phyloP scores from a whole-genome alignment of 2,888 invertebrate species.

The Cantharis flavilabris region DNA sequence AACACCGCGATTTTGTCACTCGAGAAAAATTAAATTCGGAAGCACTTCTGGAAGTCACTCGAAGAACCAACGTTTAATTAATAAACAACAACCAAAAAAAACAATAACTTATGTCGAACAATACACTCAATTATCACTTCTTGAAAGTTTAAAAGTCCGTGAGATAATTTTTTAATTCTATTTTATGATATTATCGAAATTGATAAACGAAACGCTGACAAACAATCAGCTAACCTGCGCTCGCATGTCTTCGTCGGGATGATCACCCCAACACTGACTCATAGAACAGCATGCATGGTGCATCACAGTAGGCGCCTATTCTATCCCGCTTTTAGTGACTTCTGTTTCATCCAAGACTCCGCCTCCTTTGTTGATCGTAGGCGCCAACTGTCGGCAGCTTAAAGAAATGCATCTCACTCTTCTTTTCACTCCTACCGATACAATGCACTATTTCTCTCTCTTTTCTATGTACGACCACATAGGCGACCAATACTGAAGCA shows the following conservation, averaged over 20 bases:
- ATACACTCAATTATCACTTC: constrained; percentile 23
- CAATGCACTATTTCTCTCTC: constrained; percentile 32
- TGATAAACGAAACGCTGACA: constrained; percentile 34
- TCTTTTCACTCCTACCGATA: constrained; percentile 57
- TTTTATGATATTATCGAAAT: constrained; percentile 27
- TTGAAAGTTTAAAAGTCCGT: constrained; percentile 32
- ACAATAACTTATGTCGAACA: neutral
- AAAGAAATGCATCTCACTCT: constrained; percentile 37
- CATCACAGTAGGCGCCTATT: constrained; percentile 59
- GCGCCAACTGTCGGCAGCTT: constrained; percentile 50
- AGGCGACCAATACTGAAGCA: constrained; percentile 48
- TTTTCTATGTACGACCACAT: constrained; percentile 36
- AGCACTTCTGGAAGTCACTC: constrained; percentile 27
- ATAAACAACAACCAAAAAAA: constrained; percentile 5
- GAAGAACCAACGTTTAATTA: neutral
- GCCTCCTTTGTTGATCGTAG: constrained; percentile 62
- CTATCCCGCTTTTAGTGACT: constrained; percentile 44
- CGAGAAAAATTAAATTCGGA: constrained; percentile 5
- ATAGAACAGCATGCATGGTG: constrained; percentile 58
- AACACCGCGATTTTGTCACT: constrained; percentile 2
- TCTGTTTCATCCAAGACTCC: constrained; percentile 63
- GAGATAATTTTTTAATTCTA: constrained; percentile 32
- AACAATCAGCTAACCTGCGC: constrained; percentile 24
- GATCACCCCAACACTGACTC: constrained; percentile 63
- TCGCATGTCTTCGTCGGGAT: constrained; percentile 62